Percentiles rank a stretch among this genome's conserved stretches.
phyloP scores from a whole-genome alignment of 2,113 vertebrate genomes.

The Formicarius rufipectus region DNA sequence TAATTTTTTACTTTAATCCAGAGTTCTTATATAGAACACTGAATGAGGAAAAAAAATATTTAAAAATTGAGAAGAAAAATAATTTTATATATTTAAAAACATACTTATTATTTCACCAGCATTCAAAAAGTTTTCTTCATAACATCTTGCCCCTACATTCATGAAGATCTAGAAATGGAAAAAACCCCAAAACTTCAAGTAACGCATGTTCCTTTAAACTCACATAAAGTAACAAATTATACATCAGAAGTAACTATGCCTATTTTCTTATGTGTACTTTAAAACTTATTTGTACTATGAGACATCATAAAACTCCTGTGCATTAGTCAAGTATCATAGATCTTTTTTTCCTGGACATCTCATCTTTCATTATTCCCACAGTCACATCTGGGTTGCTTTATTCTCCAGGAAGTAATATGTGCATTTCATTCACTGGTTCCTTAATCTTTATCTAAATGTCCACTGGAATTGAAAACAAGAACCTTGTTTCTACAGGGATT shows the following conservation, averaged over 20 bases:
- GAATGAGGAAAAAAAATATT: neutral
- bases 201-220: neutral
- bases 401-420: neutral
- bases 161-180: neutral
- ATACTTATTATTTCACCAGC: neutral
- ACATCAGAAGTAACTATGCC: neutral
- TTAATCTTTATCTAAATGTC: neutral
- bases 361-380: neutral
- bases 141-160: neutral
- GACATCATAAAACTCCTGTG: neutral
- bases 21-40: neutral
- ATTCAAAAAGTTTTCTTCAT: neutral
- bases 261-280: neutral
- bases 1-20: neutral
- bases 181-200: neutral
- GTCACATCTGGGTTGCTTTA: neutral
- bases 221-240: neutral
- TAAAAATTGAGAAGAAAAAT: neutral
- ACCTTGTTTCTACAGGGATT: neutral
- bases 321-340: neutral
- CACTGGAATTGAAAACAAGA: neutral
- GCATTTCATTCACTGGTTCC: neutral
- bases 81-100: neutral
- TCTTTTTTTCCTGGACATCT: neutral
- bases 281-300: neutral